Evolutionary conservation across 2,888 invertebrate genomes (phyloP).

Genomic region (Cinara cedri): DNA sequence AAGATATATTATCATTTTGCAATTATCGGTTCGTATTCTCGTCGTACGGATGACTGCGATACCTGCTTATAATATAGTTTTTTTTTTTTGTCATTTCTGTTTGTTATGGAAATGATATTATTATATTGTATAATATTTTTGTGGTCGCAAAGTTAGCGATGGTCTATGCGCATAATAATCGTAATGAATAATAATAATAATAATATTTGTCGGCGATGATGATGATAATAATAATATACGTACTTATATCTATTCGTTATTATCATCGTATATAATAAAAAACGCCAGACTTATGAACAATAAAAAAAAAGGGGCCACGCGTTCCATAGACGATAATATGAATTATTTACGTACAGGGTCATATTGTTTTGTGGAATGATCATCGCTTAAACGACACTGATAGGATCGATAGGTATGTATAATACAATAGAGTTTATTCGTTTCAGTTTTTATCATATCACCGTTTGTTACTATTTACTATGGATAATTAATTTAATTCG

Average conservation of each 20-base stretch:
- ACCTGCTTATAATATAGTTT: neutral
- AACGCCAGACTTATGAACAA: neutral
- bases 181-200: slow-evolving; percentile 4
- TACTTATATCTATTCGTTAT: neutral
- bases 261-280: slow-evolving; percentile 33
- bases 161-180: slow-evolving; percentile 20
- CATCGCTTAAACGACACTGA: too few species aligned
- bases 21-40: neutral
- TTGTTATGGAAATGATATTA: slow-evolving; percentile 38
- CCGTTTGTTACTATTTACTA: too few species aligned
- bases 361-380: too few species aligned
- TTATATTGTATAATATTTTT: neutral
- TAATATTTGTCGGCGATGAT: neutral
- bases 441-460: too few species aligned
- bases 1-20: slow-evolving; percentile 22
- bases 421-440: too few species aligned
- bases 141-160: neutral
- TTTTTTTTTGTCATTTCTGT: slow-evolving; percentile 27
- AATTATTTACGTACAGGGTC: too few species aligned
- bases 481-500: too few species aligned
- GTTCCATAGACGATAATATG: neutral
- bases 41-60: neutral
- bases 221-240: too few species aligned
- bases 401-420: too few species aligned
- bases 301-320: neutral